Conservation (phyloP, 2,888 invertebrate genomes). For the Cataglyphis livida region DNA sequence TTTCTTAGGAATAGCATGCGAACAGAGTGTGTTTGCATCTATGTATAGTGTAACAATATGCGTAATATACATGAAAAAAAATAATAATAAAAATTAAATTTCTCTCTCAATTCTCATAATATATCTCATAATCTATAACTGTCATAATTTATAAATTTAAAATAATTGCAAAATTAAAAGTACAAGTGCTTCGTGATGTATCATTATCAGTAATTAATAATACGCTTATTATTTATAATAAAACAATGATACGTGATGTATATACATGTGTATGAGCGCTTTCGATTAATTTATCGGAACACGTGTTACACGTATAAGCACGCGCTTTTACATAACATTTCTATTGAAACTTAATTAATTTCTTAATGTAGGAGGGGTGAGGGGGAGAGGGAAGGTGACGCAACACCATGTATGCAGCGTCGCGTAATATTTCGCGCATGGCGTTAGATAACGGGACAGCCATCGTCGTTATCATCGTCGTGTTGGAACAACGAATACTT, state of each 20-base stretch:
- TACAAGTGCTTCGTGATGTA: background rate
- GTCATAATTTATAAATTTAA: background rate
- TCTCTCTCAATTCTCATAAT: background rate
- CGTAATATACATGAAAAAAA: background rate
- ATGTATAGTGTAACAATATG: background rate
- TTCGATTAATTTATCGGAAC: conserved; percentile 40
- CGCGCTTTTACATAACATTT: conserved; percentile 53
- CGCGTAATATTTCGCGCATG: conserved; percentile 20
- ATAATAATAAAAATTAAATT: background rate
- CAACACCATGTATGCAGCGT: conserved; percentile 25
- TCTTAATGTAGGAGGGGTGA: background rate
- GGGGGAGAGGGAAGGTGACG: conserved; percentile 30
- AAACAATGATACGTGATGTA: background rate
- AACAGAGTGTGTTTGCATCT: background rate
- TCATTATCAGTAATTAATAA: background rate
- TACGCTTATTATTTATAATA: background rate
- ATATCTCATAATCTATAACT: no score
- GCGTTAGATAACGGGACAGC: conserved; percentile 60
- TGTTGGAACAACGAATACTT: conserved; percentile 41
- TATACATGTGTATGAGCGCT: background rate
- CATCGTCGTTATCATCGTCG: conserved; percentile 48
- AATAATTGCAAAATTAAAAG: background rate
- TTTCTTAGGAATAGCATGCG: background rate
- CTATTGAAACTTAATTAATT: conserved; percentile 53
- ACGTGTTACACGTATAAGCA: conserved; percentile 15